Conservation (phyloP, 2,797 vertebrate genomes). For the Poecilia gillii region DNA sequence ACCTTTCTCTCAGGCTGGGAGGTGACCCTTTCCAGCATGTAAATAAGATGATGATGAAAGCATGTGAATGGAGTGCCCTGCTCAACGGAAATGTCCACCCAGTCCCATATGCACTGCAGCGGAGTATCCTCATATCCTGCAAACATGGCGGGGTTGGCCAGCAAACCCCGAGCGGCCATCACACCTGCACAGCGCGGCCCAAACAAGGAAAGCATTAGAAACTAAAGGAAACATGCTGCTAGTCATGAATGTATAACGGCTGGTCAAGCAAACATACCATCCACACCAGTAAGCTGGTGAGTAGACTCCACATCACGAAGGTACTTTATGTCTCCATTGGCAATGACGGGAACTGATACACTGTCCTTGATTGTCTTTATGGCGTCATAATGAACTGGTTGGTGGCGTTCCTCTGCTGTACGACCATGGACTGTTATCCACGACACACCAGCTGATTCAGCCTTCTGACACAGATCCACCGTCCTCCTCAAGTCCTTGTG, state of each 20-base stretch:
- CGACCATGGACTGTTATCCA: slow-evolving; percentile 98
- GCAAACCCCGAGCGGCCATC: slow-evolving; percentile 93
- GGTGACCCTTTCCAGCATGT: slow-evolving; percentile 96
- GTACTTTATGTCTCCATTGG: slow-evolving; percentile 93
- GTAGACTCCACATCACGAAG: slow-evolving; percentile 88
- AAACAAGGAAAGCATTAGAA: background rate
- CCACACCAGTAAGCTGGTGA: slow-evolving; percentile 87
- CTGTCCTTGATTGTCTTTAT: slow-evolving; percentile 95
- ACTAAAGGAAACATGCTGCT: background rate
- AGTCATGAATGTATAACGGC: background rate
- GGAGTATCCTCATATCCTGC: slow-evolving; percentile 93
- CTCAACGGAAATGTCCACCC: slow-evolving; percentile 91
- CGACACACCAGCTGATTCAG: slow-evolving; percentile 91
- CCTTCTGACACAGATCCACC: slow-evolving; percentile 94
- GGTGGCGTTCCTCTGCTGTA: slow-evolving; percentile 91
- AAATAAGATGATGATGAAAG: slow-evolving; percentile 97
- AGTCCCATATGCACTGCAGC: slow-evolving; percentile 93
- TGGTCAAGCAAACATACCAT: slow-evolving; percentile 81
- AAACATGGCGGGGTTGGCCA: slow-evolving; percentile 97
- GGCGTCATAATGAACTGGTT: slow-evolving; percentile 93
- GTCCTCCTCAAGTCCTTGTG: slow-evolving; percentile 90
- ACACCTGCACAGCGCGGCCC: slow-evolving; percentile 75
- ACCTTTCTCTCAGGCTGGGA: slow-evolving; percentile 94
- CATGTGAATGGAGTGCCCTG: slow-evolving; percentile 94
- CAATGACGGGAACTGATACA: slow-evolving; percentile 89